Base-by-base conservation (phyloP, 2,888 invertebrate genomes). In the Meganola albula region DNA sequence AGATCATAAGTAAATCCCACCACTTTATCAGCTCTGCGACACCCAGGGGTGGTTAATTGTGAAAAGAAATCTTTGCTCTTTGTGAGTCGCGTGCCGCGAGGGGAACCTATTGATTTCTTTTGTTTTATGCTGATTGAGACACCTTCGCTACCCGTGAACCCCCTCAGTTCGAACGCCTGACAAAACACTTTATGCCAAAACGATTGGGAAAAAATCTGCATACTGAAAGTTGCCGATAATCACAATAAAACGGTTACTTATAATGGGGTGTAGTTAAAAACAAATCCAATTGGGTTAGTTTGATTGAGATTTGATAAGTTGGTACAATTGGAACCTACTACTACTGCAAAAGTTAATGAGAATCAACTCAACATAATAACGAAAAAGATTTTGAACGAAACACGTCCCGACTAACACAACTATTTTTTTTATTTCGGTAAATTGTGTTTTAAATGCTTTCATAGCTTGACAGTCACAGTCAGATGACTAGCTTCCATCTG, bases 91-190 rank as follows among this genome's bases (percentile, higher is more conserved):
- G 63, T 58, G 55, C 53, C 52, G 53, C 59, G 59, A 68, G 62
- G 78, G 77, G 70, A 59, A 37, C 44, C 75, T 83, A 85, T 85
- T 85, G 85, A 85, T 85, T 85, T 84, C 85, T 84, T 84, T 85
- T 85, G 85, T 85, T 85, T 85, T 85, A 85, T 85, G 85, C 84
- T 85, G 85, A 85, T 85, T 85, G 85, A 82, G 85, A 84, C 85
- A 85, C 85, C 85, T 85, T 80, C 66, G 71, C 69, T 66, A 67
- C 68, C 63, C 69, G 67, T 67, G 70, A 61, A 52, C 58, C 55
- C 54, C 70, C 64, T 66, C 74, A 74, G 66, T 66, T 49, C 58
- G 63, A 57, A 74, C 74, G 78, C 75, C 67, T 78, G 74, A 76
- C 70, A 73, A 74, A 77, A 80, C 80, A 79, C 75, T 80, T 80